These are phyloP conservation scores for Heliconius hewitsoni DNA, from an alignment of 1,140 invertebrate species.

Conservation along the genomic window DNA sequence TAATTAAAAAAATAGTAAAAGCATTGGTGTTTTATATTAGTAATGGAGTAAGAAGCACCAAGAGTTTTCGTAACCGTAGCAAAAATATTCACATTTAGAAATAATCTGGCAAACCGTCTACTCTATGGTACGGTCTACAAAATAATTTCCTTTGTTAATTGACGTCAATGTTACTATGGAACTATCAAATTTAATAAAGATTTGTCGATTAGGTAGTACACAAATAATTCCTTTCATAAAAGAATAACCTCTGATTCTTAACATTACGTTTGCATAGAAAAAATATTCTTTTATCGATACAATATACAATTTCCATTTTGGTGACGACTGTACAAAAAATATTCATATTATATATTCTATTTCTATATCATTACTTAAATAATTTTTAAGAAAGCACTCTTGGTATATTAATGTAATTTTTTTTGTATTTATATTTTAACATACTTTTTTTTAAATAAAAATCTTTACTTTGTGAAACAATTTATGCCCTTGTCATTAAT, in stretches of 20 bases:
- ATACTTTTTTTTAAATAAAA: conserved; percentile 24
- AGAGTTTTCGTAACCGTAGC: conserved; percentile 33
- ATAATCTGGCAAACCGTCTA: not conserved
- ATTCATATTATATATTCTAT: conserved; percentile 48
- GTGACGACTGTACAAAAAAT: conserved; percentile 57
- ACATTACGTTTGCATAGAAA: conserved; percentile 55
- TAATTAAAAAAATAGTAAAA: conserved; percentile 21
- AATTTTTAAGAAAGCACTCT: conserved; percentile 75
- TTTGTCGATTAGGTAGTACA: conserved; percentile 55
- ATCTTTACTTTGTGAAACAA: conserved; percentile 24
- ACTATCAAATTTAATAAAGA: conserved; percentile 57
- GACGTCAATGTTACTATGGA: conserved; percentile 38
- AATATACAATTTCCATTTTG: conserved; percentile 42
- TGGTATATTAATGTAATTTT: conserved; percentile 44
- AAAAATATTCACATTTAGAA: conserved; percentile 25
- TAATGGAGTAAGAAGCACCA: conserved; percentile 35
- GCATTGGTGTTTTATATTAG: conserved; percentile 9
- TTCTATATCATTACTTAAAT: conserved; percentile 49
- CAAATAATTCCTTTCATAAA: conserved; percentile 78
- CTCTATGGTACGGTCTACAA: not conserved
- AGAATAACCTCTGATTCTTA: conserved; percentile 70
- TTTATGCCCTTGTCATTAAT: conserved; percentile 23
- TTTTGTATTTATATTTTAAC: conserved; percentile 34
- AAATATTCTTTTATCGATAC: conserved; percentile 45
- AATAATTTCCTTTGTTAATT: conserved; percentile 21